A percentile compares a stretch with the other conserved stretches of the same genome.
phyloP scores from a whole-genome alignment of 2,113 vertebrate genomes.

The Calidris pugnax region DNA sequence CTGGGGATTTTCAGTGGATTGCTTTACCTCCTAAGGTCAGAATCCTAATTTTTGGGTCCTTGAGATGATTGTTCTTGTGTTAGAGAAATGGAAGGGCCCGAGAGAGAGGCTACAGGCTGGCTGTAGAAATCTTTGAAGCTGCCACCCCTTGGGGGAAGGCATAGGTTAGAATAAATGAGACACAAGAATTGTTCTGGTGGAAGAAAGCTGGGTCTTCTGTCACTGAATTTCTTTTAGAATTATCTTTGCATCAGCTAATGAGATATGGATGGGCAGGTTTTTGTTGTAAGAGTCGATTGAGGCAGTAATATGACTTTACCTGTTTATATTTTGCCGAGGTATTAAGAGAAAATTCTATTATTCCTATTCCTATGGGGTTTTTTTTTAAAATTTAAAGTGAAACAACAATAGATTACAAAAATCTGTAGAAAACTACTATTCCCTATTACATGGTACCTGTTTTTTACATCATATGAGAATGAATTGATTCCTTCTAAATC shows the following conservation, averaged over 20 bases:
- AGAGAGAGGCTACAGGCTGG: background rate
- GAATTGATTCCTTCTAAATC: background rate
- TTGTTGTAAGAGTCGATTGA: background rate
- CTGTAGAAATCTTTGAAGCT: background rate
- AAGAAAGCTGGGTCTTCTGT: background rate
- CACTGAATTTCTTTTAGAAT: background rate
- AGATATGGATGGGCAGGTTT: background rate
- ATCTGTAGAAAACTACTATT: background rate
- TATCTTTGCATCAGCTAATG: background rate
- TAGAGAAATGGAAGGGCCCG: background rate
- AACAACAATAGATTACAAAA: background rate
- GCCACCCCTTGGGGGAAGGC: background rate
- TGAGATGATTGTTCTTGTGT: background rate
- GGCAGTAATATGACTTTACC: background rate
- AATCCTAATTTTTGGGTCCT: background rate
- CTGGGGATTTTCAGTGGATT: background rate
- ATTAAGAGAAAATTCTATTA: background rate
- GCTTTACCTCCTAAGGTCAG: background rate
- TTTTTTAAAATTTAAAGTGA: background rate
- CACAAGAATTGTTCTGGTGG: background rate
- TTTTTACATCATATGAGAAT: background rate
- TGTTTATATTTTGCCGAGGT: background rate
- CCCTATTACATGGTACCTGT: accelerated
- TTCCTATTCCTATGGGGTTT: background rate
- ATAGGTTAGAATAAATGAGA: background rate